Conservation (phyloP, 2,797 vertebrate species). For the Masticophis lateralis region DNA sequence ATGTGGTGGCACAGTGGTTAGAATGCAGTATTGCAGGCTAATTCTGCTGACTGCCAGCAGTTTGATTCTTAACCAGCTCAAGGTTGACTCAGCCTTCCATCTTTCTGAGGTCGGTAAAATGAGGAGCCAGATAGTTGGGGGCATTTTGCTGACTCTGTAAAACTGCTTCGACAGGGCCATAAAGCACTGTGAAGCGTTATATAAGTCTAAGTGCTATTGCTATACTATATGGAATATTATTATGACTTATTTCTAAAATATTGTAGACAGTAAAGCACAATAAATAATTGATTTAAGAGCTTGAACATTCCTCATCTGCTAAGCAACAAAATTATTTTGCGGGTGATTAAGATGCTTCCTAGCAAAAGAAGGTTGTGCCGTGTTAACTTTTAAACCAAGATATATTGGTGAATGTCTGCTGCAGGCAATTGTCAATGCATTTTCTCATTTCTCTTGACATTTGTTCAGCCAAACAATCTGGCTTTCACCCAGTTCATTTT, state of each 20-base stretch:
- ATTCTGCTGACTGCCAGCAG: not conserved
- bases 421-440: conserved; percentile 29
- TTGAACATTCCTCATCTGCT: conserved; percentile 39
- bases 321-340: conserved; percentile 31
- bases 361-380: conserved; percentile 54
- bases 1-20: not conserved
- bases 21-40: not conserved
- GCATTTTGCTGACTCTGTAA: not conserved
- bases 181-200: not conserved
- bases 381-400: conserved; percentile 57
- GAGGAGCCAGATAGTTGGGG: not conserved
- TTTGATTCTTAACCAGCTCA: not conserved
- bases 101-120: not conserved
- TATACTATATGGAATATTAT: not conserved
- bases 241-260: not conserved
- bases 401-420: conserved; percentile 50
- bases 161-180: not conserved
- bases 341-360: conserved; percentile 51
- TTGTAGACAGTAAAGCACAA: conserved; percentile 10
- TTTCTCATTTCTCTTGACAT: conserved; percentile 57
- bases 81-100: not conserved
- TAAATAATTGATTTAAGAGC: conserved; percentile 17
- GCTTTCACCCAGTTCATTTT: conserved; percentile 63
- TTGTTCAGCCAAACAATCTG: conserved; percentile 20
- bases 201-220: not conserved